These are phyloP conservation scores for Drosophila paramelanica DNA, from an alignment of 2,888 invertebrate species.

Conservation along the genomic window DNA sequence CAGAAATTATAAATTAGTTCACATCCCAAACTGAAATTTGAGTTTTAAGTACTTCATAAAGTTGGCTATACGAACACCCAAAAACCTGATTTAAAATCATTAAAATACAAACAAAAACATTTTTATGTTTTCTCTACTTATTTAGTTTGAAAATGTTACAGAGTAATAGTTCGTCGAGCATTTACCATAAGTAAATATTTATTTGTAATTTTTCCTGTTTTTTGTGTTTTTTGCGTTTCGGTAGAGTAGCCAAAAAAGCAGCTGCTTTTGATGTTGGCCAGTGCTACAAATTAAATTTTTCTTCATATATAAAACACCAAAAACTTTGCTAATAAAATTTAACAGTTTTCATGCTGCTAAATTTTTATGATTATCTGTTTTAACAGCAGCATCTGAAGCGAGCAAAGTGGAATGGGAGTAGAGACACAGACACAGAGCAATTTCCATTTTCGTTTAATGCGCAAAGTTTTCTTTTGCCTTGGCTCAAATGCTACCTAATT, in stretches of 20 bases:
- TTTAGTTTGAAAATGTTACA: neutral
- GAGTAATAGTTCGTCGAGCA: conserved; percentile 2
- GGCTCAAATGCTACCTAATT: conserved; percentile 72
- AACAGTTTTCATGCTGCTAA: conserved; percentile 72
- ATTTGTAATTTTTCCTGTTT: neutral
- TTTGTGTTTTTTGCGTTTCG: neutral
- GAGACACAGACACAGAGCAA: conserved; percentile 27
- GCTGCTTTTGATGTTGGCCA: conserved; percentile 78
- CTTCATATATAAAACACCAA: conserved; percentile 29
- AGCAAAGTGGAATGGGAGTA: neutral
- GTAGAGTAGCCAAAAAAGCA: conserved; percentile 45
- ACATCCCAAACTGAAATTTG: neutral
- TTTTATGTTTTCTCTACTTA: too few relatives aligned
- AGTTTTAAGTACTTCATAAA: neutral
- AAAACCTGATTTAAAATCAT: neutral
- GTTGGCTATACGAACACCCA: neutral
- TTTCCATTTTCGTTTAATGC: conserved; percentile 64
- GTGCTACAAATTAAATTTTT: conserved; percentile 67
- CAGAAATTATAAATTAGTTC: neutral
- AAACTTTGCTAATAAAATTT: conserved; percentile 75
- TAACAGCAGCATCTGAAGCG: conserved; percentile 7
- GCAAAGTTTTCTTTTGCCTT: conserved; percentile 57
- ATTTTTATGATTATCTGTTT: conserved; percentile 75
- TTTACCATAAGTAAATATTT: neutral
- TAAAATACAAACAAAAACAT: neutral